Percentiles rank a stretch among this genome's conserved stretches.
Conservation (phyloP, 1,140 invertebrate genomes). For the Drosophila trapezifrons region DNA sequence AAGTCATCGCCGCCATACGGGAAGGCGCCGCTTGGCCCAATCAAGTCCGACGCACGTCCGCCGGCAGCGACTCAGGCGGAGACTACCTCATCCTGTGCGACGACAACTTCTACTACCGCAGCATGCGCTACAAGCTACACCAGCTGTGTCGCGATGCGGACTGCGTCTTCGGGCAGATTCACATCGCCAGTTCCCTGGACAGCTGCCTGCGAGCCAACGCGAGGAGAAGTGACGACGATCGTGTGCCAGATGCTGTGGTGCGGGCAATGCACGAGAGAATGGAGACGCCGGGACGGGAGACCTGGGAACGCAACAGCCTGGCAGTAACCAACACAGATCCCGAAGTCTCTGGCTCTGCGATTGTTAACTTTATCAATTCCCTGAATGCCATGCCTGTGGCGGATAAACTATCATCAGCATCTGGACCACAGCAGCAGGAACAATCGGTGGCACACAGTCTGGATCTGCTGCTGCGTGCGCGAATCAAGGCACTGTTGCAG, state of each 20-base stretch:
- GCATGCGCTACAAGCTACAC: constrained; percentile 70
- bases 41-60: background rate
- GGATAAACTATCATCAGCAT: no score
- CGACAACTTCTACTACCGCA: constrained; percentile 77
- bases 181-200: constrained; percentile 30
- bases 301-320: constrained; percentile 57
- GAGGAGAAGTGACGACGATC: background rate
- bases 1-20: constrained; percentile 40
- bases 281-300: constrained; percentile 39
- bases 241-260: constrained; percentile 43
- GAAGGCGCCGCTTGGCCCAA: constrained; percentile 1
- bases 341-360: background rate
- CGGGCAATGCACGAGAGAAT: constrained; percentile 54
- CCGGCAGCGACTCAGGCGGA: background rate
- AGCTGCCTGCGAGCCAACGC: constrained; percentile 44
- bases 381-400: constrained; percentile 1
- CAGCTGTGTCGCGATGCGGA: constrained; percentile 45
- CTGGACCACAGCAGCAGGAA: constrained; percentile 5
- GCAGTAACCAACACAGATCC: constrained; percentile 8
- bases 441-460: constrained; percentile 38
- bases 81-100: constrained; percentile 66
- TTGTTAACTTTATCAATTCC: constrained; percentile 21
- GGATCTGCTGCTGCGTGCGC: constrained; percentile 45
- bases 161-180: constrained; percentile 59
- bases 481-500: constrained; percentile 29